Percentiles rank a stretch among this genome's conserved stretches.
These are phyloP conservation scores for Nudaria mundana DNA, from an alignment of 2,888 invertebrate species.

Conservation along the genomic window DNA sequence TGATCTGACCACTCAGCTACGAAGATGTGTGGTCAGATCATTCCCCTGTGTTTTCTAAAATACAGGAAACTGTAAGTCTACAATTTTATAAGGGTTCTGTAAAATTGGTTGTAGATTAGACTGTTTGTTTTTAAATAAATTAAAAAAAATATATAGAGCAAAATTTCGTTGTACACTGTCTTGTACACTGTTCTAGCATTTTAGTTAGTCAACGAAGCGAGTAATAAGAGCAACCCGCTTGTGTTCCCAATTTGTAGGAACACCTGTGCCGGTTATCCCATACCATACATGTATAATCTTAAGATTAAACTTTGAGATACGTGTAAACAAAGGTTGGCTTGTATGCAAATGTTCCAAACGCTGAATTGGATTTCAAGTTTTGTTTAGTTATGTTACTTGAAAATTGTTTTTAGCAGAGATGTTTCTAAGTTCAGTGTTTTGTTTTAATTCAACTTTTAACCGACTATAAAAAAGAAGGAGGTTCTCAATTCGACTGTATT, in stretches of 20 bases:
- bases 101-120: no score
- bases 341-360: conserved; percentile 10
- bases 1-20: no score
- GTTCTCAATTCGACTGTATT: no score
- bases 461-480: no score
- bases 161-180: conserved; percentile 12
- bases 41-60: no score
- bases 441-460: background rate
- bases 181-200: conserved; percentile 23
- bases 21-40: no score
- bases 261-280: conserved; percentile 43
- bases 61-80: no score
- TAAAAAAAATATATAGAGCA: no score
- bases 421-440: background rate
- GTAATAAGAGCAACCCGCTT: conserved; percentile 26
- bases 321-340: conserved; percentile 31
- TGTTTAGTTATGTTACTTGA: background rate
- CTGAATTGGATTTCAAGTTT: conserved; percentile 8
- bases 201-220: conserved; percentile 27
- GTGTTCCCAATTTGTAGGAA: conserved; percentile 41
- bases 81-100: no score
- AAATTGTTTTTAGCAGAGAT: background rate
- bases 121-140: no score
- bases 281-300: conserved; percentile 35
- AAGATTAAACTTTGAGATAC: conserved; percentile 37